These are phyloP conservation scores for Tetragnatha versicolor DNA, from an alignment of 1,140 invertebrate species.

Conservation along the genomic window DNA sequence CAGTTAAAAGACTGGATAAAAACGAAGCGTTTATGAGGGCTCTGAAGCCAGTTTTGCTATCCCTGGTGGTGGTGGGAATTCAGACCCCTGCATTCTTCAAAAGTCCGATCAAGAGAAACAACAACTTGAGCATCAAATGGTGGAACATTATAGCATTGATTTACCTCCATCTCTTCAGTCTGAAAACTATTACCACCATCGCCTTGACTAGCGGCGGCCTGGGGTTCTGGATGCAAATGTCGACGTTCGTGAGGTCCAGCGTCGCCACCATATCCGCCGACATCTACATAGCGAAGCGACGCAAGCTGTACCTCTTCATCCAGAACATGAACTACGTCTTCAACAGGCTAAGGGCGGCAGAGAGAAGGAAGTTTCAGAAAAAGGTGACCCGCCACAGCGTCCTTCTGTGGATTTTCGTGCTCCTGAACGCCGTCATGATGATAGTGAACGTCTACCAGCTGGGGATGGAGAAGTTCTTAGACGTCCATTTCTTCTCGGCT, in stretches of 20 bases:
- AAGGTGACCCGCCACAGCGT: not conserved
- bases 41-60: not conserved
- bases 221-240: slow-evolving; percentile 24
- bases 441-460: not conserved
- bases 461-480: slow-evolving; percentile 3
- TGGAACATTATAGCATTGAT: slow-evolving; percentile 29
- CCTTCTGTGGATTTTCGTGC: slow-evolving; percentile 12
- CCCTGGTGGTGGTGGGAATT: slow-evolving; percentile 15
- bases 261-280: slow-evolving; percentile 22
- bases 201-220: not conserved
- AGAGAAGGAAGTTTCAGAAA: slow-evolving; percentile 5
- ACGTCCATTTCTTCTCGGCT: slow-evolving; percentile 11
- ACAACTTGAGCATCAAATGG: slow-evolving; percentile 5
- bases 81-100: slow-evolving; percentile 7
- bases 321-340: slow-evolving; percentile 1
- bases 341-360: not conserved
- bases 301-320: not conserved
- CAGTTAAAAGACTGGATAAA: not conserved
- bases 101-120: not conserved
- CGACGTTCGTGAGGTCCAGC: not conserved
- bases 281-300: slow-evolving; percentile 1
- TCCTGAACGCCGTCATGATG: not conserved
- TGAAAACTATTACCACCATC: slow-evolving; percentile 5
- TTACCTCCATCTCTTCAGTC: slow-evolving; percentile 1
- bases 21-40: not conserved